Conservation (phyloP, 2,797 vertebrate species). For the Macropodus opercularis region DNA sequence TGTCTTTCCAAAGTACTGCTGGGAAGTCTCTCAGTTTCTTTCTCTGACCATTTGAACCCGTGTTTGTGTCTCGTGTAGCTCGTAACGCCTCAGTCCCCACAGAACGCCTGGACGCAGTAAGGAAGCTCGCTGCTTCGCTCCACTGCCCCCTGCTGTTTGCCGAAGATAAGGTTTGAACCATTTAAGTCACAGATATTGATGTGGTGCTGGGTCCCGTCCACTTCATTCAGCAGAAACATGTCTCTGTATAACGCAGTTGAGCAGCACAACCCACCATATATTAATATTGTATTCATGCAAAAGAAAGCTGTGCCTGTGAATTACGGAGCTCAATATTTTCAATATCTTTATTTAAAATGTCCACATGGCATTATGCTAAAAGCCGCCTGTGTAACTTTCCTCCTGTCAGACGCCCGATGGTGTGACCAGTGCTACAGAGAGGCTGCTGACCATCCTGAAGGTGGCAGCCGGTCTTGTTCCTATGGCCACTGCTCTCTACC, state of each 20-base stretch:
- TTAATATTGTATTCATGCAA: too few species aligned
- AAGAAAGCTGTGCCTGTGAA: neutral
- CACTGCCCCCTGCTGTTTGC: slow-evolving; percentile 87
- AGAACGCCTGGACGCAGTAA: slow-evolving; percentile 69
- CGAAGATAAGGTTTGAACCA: slow-evolving; percentile 80
- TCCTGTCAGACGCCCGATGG: slow-evolving; percentile 79
- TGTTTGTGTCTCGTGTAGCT: slow-evolving; percentile 61
- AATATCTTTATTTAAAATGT: too few species aligned
- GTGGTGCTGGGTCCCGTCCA: too few species aligned
- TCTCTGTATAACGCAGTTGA: neutral
- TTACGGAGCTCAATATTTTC: neutral
- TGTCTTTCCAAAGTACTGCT: neutral
- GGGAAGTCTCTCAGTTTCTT: slow-evolving; percentile 1
- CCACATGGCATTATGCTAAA: too few species aligned
- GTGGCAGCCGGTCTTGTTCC: slow-evolving; percentile 86
- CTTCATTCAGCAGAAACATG: neutral
- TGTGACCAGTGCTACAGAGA: slow-evolving; percentile 75
- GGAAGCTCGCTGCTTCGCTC: slow-evolving; percentile 82
- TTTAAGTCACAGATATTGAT: neutral
- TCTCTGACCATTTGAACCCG: slow-evolving; percentile 7
- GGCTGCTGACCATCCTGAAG: slow-evolving; percentile 86
- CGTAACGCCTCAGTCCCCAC: slow-evolving; percentile 63
- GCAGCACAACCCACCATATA: neutral
- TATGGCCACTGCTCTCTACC: slow-evolving; percentile 84
- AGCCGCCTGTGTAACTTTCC: neutral